phyloP scores from a whole-genome alignment of 2,888 invertebrate species.

The Heliconius charithonia region DNA sequence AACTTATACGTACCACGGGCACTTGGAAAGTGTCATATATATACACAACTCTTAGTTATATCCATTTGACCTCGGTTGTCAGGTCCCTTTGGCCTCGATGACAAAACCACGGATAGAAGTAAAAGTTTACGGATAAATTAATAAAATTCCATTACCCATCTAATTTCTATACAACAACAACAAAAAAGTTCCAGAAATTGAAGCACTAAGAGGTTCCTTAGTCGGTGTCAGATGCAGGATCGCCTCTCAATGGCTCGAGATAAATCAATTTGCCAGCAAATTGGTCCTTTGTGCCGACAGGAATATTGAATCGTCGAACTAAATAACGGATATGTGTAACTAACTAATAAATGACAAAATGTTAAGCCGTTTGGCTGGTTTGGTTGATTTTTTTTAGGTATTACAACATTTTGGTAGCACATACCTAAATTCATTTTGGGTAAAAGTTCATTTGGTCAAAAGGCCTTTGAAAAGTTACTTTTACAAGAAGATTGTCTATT shows the following conservation, averaged over 20 bases:
- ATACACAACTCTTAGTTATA: too few relatives aligned
- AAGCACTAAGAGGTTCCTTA: constrained; percentile 10
- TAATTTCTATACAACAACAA: background rate
- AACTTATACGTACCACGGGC: too few relatives aligned
- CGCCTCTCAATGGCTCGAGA: constrained; percentile 35
- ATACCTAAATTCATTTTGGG: background rate
- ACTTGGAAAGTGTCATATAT: too few relatives aligned
- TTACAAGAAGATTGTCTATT: background rate
- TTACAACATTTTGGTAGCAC: background rate
- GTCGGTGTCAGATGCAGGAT: constrained; percentile 25
- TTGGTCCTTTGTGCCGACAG: constrained; percentile 38
- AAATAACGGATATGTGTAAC: constrained; percentile 16
- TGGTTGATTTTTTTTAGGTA: background rate
- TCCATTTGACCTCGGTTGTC: too few relatives aligned
- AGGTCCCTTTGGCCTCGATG: too few relatives aligned
- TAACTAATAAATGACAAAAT: background rate
- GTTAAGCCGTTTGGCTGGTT: too few relatives aligned
- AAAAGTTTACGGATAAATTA: background rate
- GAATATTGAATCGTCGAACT: constrained; percentile 37
- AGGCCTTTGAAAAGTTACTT: too few relatives aligned
- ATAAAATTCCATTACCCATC: background rate
- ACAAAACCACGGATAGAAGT: too few relatives aligned
- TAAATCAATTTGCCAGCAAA: constrained; percentile 44
- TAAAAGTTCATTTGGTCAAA: too few relatives aligned
- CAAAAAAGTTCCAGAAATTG: background rate